phyloP scores from a whole-genome alignment of 2,888 invertebrate species.

The Drosophila melanosoma region DNA sequence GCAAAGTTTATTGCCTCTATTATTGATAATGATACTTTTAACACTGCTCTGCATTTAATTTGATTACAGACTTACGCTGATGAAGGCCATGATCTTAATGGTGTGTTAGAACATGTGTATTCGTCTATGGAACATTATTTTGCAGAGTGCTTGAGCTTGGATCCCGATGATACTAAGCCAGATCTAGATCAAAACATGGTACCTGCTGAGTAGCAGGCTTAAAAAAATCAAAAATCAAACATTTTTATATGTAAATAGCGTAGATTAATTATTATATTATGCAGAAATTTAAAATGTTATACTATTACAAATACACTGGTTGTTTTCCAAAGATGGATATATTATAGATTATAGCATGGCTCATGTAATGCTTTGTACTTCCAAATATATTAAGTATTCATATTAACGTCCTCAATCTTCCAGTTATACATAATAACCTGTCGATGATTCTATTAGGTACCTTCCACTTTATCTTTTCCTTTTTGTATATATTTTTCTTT shows the following conservation, averaged over 20 bases:
- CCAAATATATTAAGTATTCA: constrained; percentile 32
- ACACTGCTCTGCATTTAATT: not conserved
- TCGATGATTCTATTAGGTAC: constrained; percentile 27
- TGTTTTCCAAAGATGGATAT: constrained; percentile 34
- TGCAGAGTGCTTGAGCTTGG: constrained; percentile 94
- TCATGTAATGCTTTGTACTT: constrained; percentile 38
- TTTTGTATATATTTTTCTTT: constrained; percentile 11
- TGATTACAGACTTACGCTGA: constrained; percentile 93
- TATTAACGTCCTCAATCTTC: constrained; percentile 34
- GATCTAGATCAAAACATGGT: constrained; percentile 85
- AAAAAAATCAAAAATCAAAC: constrained; percentile 4
- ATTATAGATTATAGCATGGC: constrained; percentile 31
- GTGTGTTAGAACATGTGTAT: constrained; percentile 95
- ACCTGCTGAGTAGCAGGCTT: constrained; percentile 79
- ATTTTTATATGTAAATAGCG: constrained; percentile 54
- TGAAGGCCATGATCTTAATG: constrained; percentile 93
- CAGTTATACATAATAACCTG: constrained; percentile 13
- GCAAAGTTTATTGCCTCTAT: not conserved
- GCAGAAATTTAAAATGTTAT: constrained; percentile 49
- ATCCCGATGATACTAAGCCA: constrained; percentile 90
- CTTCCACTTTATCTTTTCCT: constrained; percentile 9
- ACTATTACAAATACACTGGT: constrained; percentile 33
- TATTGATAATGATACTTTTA: not conserved
- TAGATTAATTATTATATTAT: constrained; percentile 52
- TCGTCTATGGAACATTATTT: constrained; percentile 97